Evolutionary conservation across 1,140 invertebrate genomes (phyloP), one percentile per base, ranked within the genome.

Genomic region (Tachypleus tridentatus): DNA sequence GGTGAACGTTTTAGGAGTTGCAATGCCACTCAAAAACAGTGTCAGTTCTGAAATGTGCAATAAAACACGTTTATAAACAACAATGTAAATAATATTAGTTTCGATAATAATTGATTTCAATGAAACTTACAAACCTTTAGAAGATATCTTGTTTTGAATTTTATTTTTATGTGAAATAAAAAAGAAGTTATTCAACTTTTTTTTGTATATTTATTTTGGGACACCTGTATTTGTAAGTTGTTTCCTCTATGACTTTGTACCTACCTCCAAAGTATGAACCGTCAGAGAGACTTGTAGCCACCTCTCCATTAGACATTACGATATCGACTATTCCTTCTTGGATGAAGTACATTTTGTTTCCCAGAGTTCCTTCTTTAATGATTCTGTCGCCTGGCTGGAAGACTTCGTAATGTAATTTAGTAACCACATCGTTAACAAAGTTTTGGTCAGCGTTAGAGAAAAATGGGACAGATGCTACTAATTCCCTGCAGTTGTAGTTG

Each of bases 321-420:
- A 98, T 97, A 80, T 98, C 95, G 52, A 98, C 95, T 69, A 97
- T 96, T 62, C 93, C 96, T 80, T 98, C 94, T 82, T 98, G 94
- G 73, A 98, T 98, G 82, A 98, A 98, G 79, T 96, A 98, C 95
- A 98, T 98, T 81, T 98, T 98, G 72, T 88, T 93, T 72, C 95
- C 80, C 68, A 80, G 74, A 4, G 79, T 79, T 29, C 80, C 80
- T 64, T 80, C 77, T 82, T 93, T 95, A 79, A 95, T 95, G 76
- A 96, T 95, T 78, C 94, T 93, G 84, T 96, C 92, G 82, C 92
- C 92, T 83, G 95, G 94, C 80, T 98, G 94, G 86, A 97, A 98
- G 83, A 98, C 94, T 86, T 98, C 94, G 82, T 97, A 97, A 83
- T 90, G 87, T 74, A 98, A 84, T 83, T 97, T 97, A 72, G 93